These are phyloP conservation scores for Brienomyrus brachyistius DNA, from an alignment of 2,113 vertebrate genomes.

Conservation along the genomic window DNA sequence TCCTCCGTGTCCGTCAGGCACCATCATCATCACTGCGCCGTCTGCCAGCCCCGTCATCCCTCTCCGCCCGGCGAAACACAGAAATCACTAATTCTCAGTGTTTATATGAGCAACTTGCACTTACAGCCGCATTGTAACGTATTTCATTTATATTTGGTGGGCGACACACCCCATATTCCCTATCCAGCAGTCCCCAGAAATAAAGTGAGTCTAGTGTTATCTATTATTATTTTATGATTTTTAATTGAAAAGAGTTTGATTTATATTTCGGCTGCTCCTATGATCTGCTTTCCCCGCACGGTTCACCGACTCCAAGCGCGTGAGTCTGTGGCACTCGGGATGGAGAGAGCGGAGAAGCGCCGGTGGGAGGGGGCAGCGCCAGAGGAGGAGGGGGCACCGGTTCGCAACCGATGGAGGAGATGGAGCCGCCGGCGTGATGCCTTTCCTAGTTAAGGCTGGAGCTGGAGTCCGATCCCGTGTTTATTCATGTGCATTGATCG, in stretches of 20 bases:
- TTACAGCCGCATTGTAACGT: not conserved
- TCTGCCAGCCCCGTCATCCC: slow-evolving; percentile 5
- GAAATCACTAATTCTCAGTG: not conserved
- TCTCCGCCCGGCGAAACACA: not conserved
- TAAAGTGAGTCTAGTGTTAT: not conserved
- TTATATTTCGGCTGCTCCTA: not conserved
- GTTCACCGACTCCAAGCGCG: not conserved
- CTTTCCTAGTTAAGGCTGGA: not conserved
- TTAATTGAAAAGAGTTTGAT: not conserved
- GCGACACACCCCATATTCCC: not conserved
- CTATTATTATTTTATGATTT: not conserved
- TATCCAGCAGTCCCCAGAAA: not conserved
- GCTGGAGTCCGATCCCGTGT: not conserved
- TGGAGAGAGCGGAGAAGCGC: not conserved
- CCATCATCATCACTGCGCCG: slow-evolving; percentile 13
- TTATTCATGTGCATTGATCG: not conserved
- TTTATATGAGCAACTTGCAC: slow-evolving; percentile 8
- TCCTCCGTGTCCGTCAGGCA: slow-evolving; percentile 16
- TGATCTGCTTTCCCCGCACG: not conserved
- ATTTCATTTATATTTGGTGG: not conserved
- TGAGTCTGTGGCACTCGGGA: slow-evolving; percentile 4
- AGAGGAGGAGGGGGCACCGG: not conserved
- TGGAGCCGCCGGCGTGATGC: slow-evolving; percentile 11
- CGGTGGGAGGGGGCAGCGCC: not conserved
- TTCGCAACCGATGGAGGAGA: not conserved